A percentile compares a stretch with the other conserved stretches of the same genome.
These are phyloP conservation scores for Forbesichthys agassizii DNA, from an alignment of 2,113 vertebrate genomes.

Conservation along the genomic window DNA sequence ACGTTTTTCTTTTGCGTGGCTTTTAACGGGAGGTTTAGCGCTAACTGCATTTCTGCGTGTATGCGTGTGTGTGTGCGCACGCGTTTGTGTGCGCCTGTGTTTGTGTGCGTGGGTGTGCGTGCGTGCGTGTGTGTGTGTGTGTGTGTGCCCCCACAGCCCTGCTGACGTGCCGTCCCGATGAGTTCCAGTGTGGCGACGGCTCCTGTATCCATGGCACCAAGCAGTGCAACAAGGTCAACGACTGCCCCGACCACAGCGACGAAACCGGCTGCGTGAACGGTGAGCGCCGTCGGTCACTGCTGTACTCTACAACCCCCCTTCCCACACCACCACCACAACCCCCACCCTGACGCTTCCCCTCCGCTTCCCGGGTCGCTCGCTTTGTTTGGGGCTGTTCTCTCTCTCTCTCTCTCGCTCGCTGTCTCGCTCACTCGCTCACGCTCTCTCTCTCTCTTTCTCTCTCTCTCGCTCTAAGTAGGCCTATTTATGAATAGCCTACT, in stretches of 20 bases:
- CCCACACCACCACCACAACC: too few species aligned
- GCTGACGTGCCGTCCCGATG: slow-evolving; percentile 88
- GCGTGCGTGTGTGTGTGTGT: neutral
- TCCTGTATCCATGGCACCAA: slow-evolving; percentile 89
- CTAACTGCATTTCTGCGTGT: slow-evolving; percentile 23
- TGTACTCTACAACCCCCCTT: too few species aligned
- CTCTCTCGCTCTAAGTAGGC: too few species aligned
- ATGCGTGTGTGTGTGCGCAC: neutral
- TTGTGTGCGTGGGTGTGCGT: slow-evolving; percentile 9
- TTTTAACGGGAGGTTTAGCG: neutral
- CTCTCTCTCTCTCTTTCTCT: too few species aligned
- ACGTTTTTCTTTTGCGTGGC: slow-evolving; percentile 4
- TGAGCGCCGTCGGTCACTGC: slow-evolving; percentile 52
- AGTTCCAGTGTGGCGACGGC: slow-evolving; percentile 94
- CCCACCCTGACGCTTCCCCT: too few species aligned
- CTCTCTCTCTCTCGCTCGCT: too few species aligned
- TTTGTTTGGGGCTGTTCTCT: too few species aligned
- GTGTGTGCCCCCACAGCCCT: slow-evolving; percentile 71
- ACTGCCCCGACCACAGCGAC: slow-evolving; percentile 91
- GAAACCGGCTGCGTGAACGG: slow-evolving; percentile 90
- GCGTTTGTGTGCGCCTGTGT: too few species aligned
- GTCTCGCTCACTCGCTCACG: too few species aligned
- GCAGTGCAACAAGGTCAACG: slow-evolving; percentile 88
- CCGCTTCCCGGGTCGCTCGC: too few species aligned
- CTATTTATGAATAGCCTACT: too few species aligned